phyloP scores from a whole-genome alignment of 2,797 vertebrate species.

The Tenualosa thibaudeaui region DNA sequence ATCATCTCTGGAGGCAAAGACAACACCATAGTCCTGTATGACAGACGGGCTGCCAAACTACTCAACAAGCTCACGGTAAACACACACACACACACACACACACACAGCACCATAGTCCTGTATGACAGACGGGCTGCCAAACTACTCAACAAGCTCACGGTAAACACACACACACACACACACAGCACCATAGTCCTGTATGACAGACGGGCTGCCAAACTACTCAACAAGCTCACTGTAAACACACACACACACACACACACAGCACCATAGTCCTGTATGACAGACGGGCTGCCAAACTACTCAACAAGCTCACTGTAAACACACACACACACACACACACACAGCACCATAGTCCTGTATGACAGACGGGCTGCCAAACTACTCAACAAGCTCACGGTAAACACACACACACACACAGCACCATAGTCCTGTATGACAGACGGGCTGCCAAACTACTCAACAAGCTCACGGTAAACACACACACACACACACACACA shows the following conservation, averaged over 20 bases:
- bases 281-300: too few relatives aligned
- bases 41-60: conserved; percentile 77
- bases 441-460: too few relatives aligned
- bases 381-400: background rate
- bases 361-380: too few relatives aligned
- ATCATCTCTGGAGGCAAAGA: conserved; percentile 89
- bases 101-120: background rate
- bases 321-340: too few relatives aligned
- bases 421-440: too few relatives aligned
- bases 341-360: too few relatives aligned
- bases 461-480: background rate
- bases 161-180: background rate
- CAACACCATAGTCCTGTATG: conserved; percentile 82
- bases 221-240: background rate
- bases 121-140: too few relatives aligned
- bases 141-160: background rate
- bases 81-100: background rate
- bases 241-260: too few relatives aligned
- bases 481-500: conserved; percentile 38
- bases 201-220: too few relatives aligned
- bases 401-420: too few relatives aligned
- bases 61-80: conserved; percentile 61
- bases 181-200: background rate
- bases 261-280: too few relatives aligned
- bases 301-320: conserved; percentile 60